phyloP scores from a whole-genome alignment of 2,888 invertebrate species.

The Drosophila quinaria region DNA sequence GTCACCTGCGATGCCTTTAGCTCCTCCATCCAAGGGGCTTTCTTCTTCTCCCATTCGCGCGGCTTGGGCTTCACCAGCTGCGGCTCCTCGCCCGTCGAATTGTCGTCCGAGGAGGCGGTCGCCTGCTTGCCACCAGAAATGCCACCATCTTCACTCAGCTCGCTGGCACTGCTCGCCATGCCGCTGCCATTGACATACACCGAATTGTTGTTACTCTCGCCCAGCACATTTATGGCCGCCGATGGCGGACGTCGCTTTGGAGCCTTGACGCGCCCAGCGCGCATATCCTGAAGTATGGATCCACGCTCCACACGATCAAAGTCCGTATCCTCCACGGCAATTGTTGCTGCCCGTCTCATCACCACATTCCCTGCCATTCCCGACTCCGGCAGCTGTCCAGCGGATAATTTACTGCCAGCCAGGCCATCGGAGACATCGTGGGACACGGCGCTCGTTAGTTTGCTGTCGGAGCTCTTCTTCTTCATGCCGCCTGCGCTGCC shows the following conservation, averaged over 20 bases:
- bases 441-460: constrained; percentile 85
- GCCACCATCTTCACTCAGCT: constrained; percentile 67
- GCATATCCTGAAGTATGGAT: constrained; percentile 89
- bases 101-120: constrained; percentile 80
- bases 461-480: constrained; percentile 87
- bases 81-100: constrained; percentile 81
- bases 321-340: constrained; percentile 83
- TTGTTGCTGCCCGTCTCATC: constrained; percentile 81
- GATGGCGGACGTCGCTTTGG: constrained; percentile 88
- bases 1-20: constrained; percentile 90
- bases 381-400: constrained; percentile 69
- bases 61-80: constrained; percentile 88
- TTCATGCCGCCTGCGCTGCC: constrained; percentile 88
- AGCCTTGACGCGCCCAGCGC: constrained; percentile 88
- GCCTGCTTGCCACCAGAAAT: constrained; percentile 55
- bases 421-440: constrained; percentile 86
- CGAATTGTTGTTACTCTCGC: constrained; percentile 83
- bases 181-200: constrained; percentile 83
- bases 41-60: constrained; percentile 90
- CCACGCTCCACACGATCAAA: constrained; percentile 90
- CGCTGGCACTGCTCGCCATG: constrained; percentile 69
- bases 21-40: constrained; percentile 93
- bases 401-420: constrained; percentile 85
- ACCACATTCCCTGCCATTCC: constrained; percentile 73
- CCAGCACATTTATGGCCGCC: constrained; percentile 85